A percentile compares a stretch with the other conserved stretches of the same genome.
Evolutionary conservation across 2,797 vertebrate genomes (phyloP).

Genomic region (Falco peregrinus): DNA sequence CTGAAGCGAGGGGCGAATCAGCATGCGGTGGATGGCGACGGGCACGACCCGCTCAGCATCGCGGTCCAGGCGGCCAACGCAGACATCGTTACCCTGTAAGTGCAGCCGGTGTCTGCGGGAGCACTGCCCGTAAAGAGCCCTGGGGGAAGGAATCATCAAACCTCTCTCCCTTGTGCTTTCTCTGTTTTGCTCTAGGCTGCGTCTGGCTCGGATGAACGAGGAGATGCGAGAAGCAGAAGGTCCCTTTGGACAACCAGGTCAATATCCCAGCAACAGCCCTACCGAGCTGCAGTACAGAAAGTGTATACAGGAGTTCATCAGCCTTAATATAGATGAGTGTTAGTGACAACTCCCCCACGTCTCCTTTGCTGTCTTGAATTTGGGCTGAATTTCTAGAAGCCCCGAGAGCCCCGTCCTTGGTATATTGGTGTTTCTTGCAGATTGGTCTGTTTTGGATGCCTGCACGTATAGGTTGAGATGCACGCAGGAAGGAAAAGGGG

Average conservation of each 20-base stretch:
- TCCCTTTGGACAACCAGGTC: constrained; percentile 89
- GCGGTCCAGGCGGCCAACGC: constrained; percentile 95
- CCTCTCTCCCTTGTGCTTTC: background rate
- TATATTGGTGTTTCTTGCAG: constrained; percentile 42
- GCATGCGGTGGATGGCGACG: constrained; percentile 87
- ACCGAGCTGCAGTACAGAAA: constrained; percentile 96
- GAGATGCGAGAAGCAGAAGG: constrained; percentile 98
- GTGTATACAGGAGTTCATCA: constrained; percentile 99
- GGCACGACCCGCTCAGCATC: constrained; percentile 92
- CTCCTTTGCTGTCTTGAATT: constrained; percentile 25
- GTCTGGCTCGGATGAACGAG: constrained; percentile 96
- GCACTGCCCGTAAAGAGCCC: rapidly evolving
- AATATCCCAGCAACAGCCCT: constrained; percentile 91
- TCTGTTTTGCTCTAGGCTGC: constrained; percentile 78
- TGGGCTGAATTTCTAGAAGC: constrained; percentile 57
- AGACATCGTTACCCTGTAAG: constrained; percentile 96
- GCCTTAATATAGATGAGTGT: constrained; percentile 92
- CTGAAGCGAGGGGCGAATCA: constrained; percentile 94
- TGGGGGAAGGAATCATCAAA: background rate
- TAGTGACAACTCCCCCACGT: constrained; percentile 72
- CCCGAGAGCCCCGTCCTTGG: constrained; percentile 31
- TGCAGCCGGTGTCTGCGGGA: background rate
- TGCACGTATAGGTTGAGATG: background rate
- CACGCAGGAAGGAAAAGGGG: background rate
- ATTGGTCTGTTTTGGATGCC: constrained; percentile 34